A percentile compares a stretch with the other conserved stretches of the same genome.
Conservation (phyloP, 1,140 invertebrate species). For the Drosophila ogumai region DNA sequence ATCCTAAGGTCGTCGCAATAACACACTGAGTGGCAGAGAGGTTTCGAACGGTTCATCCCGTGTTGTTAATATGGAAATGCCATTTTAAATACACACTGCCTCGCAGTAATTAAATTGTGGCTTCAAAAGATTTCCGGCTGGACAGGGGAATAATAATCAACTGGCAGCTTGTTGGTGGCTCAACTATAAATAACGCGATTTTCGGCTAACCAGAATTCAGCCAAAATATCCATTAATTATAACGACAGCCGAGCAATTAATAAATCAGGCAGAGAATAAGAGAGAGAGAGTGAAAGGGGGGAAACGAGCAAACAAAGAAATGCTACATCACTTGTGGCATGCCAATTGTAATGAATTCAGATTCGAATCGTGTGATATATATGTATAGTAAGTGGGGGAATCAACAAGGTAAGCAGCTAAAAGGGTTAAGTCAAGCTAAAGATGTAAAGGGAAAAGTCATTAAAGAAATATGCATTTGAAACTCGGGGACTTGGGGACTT, state of each 20-base stretch:
- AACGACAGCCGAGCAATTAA: slow-evolving; percentile 48
- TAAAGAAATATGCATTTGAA: slow-evolving; percentile 45
- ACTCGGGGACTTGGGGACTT: neutral
- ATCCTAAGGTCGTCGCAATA: slow-evolving; percentile 14
- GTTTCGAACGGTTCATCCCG: slow-evolving; percentile 11
- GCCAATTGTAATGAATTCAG: slow-evolving; percentile 54
- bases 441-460: slow-evolving; percentile 39
- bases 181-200: slow-evolving; percentile 44
- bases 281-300: neutral
- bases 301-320: slow-evolving; percentile 38
- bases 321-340: slow-evolving; percentile 57
- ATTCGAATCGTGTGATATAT: slow-evolving; percentile 26
- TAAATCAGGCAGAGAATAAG: slow-evolving; percentile 20
- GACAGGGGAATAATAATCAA: slow-evolving; percentile 32
- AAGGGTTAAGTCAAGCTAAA: slow-evolving; percentile 11
- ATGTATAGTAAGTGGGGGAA: slow-evolving; percentile 3
- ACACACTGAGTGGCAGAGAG: neutral
- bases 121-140: slow-evolving; percentile 56
- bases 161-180: slow-evolving; percentile 18
- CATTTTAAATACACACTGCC: slow-evolving; percentile 29
- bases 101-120: slow-evolving; percentile 29
- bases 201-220: slow-evolving; percentile 50
- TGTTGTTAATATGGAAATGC: slow-evolving; percentile 32
- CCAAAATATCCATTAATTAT: slow-evolving; percentile 58
- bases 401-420: slow-evolving; percentile 23